Base-by-base conservation (phyloP, 2,888 invertebrate species). In the Hypena proboscidalis region DNA sequence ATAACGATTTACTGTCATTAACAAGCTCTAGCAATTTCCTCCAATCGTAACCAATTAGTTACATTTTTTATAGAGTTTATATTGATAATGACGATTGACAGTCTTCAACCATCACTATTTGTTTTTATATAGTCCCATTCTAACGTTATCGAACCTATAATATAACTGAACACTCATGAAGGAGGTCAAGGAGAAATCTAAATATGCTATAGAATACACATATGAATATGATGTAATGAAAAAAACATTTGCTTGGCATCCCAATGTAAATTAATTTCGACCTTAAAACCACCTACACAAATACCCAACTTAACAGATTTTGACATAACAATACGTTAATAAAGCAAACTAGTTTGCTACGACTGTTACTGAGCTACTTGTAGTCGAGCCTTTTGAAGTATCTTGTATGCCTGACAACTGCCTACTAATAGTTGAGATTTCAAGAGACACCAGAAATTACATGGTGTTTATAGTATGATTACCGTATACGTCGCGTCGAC, bases 251-350 rank as follows among this genome's bases (percentile, higher is more conserved):
- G 42, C 40, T 52, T 45, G 37, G 33, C 47, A 49, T 43, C 38
- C 17, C 27, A 48, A 58, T 43, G 34, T 39, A 50, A 50, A 59
- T 50, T 30, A 47, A 51, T 51, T 47, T 39, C 36, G 52, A 49
- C 62, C 62, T 62, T 52, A 63, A 45, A 45, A 50, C 63, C 52
- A 58, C 61, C 63, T 49, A 65, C 63, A 46, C 48, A 52, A 30
- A 47, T 26, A 50, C 34, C 35, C 17, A 38, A 31, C 40, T 56
- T 35, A 27, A 55, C 42, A 38, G 19, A 44, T 39, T 52, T 55
- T 53, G 53, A 58, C 48, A 42, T 36, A 48, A 66, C 56, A 66
- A 58, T 65, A 51, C 53, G 32, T 43, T 60, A 47, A 47, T 50
- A 59, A 58, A 57, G 27, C 35, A 54, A 54, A 54, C 55, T 44